Conservation (phyloP, 2,113 vertebrate genomes). For the Salvelinus namaycush region DNA sequence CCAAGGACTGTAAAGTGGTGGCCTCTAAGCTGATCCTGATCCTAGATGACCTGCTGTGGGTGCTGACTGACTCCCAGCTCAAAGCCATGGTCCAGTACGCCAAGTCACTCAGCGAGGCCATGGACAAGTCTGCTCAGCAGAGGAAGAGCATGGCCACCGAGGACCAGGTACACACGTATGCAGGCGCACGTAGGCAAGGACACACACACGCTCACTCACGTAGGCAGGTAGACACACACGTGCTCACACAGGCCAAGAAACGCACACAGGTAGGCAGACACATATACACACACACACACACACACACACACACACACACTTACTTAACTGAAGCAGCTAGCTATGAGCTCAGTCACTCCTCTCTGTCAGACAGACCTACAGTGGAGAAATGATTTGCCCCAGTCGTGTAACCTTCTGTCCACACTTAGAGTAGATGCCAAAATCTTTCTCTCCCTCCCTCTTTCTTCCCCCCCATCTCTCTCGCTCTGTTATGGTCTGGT, state of each 20-base stretch:
- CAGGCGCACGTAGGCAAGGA: neutral
- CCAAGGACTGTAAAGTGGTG: conserved; percentile 97
- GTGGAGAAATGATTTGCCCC: neutral
- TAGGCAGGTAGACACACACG: neutral
- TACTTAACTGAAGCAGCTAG: too few relatives aligned
- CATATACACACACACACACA: neutral
- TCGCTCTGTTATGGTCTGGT: too few relatives aligned
- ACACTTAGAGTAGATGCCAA: too few relatives aligned
- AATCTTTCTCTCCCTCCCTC: neutral
- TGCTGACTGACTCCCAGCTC: conserved; percentile 96
- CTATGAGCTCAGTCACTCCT: too few relatives aligned
- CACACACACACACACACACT: neutral
- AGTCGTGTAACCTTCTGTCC: too few relatives aligned
- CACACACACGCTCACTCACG: conserved; percentile 2
- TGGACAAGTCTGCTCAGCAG: conserved; percentile 96
- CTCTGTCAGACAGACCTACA: conserved; percentile 12
- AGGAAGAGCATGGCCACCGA: conserved; percentile 94
- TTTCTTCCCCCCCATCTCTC: neutral
- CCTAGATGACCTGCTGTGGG: conserved; percentile 96
- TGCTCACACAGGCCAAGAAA: neutral
- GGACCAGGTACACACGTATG: conserved; percentile 60
- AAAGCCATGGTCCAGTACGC: conserved; percentile 99
- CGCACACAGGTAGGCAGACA: conserved; percentile 3
- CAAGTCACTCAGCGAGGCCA: conserved; percentile 96
- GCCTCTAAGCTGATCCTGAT: conserved; percentile 93